These are phyloP conservation scores for Ochropleura plecta DNA, from an alignment of 2,888 invertebrate species.

Conservation along the genomic window DNA sequence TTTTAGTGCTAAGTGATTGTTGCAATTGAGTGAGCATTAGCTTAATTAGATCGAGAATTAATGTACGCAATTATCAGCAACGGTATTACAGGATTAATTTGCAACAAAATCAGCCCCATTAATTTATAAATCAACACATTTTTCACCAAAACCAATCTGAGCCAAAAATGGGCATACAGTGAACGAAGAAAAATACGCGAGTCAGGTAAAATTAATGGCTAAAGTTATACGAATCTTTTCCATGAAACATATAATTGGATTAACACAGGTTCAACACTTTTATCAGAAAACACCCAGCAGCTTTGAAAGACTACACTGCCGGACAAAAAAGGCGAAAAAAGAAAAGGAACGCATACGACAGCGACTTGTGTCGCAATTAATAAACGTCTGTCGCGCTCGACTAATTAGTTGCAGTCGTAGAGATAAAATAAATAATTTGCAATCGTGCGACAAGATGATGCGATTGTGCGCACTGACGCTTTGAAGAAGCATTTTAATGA, in stretches of 20 bases:
- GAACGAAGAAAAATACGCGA: constrained; percentile 56
- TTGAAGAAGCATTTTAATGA: constrained; percentile 69
- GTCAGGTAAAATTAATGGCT: constrained; percentile 53
- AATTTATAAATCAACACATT: constrained; percentile 28
- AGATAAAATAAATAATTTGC: constrained; percentile 82
- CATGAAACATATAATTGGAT: constrained; percentile 67
- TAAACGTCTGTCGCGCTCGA: constrained; percentile 86
- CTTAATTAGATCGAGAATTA: constrained; percentile 28
- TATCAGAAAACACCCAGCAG: constrained; percentile 70
- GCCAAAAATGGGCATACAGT: constrained; percentile 45
- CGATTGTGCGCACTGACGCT: constrained; percentile 72
- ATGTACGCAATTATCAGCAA: constrained; percentile 5
- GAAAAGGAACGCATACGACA: constrained; percentile 73
- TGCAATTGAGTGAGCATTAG: constrained; percentile 31
- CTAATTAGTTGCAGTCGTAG: constrained; percentile 86
- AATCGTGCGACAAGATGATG: constrained; percentile 72
- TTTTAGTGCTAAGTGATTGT: constrained; percentile 20
- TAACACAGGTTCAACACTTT: constrained; percentile 69
- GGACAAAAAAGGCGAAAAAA: constrained; percentile 75
- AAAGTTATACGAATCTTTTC: constrained; percentile 49
- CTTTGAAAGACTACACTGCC: constrained; percentile 82
- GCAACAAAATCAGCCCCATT: constrained; percentile 11
- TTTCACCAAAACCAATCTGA: constrained; percentile 31
- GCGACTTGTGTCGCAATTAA: constrained; percentile 88
- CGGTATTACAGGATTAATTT: neutral